phyloP scores from a whole-genome alignment of 1,140 invertebrate genomes.

The Zaprionus tsacasi region DNA sequence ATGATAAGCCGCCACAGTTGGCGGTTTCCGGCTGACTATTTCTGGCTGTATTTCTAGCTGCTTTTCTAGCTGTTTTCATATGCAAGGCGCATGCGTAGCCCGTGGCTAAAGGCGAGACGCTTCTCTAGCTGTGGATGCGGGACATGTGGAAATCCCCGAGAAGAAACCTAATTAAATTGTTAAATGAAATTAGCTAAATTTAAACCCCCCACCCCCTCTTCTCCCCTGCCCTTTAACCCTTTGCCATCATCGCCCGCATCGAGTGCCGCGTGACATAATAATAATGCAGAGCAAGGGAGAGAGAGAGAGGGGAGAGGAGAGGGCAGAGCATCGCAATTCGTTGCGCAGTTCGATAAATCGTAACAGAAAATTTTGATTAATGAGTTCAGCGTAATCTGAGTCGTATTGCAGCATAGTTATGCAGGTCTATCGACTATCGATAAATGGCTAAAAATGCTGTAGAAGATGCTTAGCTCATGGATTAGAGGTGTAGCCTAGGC shows the following conservation, averaged over 20 bases:
- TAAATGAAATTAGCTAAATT: conserved; percentile 74
- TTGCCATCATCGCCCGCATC: conserved; percentile 58
- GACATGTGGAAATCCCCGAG: conserved; percentile 72
- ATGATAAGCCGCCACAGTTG: conserved; percentile 18
- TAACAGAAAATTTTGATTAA: conserved; percentile 61
- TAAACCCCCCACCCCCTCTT: not conserved
- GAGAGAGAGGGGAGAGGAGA: not conserved
- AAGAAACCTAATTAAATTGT: conserved; percentile 75
- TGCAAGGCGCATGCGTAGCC: conserved; percentile 58
- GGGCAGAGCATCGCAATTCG: conserved; percentile 44
- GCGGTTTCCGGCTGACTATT: not conserved
- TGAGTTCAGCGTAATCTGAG: conserved; percentile 20
- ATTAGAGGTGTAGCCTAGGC: too few relatives aligned
- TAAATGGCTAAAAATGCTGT: not conserved
- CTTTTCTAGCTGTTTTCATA: not conserved
- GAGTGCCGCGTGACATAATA: conserved; percentile 54
- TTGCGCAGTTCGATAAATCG: conserved; percentile 52
- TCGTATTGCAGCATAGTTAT: conserved; percentile 1
- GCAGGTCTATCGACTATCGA: conserved; percentile 10
- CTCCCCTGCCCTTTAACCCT: conserved; percentile 45
- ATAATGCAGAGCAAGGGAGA: conserved; percentile 36
- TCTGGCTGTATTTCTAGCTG: not conserved
- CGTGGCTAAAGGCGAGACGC: conserved; percentile 51
- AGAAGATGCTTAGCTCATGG: not conserved
- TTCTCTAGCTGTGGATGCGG: conserved; percentile 45